Percentiles rank a stretch among this genome's conserved stretches.
Evolutionary conservation across 1,140 invertebrate genomes (phyloP).

Genomic region (Littorina saxatilis): DNA sequence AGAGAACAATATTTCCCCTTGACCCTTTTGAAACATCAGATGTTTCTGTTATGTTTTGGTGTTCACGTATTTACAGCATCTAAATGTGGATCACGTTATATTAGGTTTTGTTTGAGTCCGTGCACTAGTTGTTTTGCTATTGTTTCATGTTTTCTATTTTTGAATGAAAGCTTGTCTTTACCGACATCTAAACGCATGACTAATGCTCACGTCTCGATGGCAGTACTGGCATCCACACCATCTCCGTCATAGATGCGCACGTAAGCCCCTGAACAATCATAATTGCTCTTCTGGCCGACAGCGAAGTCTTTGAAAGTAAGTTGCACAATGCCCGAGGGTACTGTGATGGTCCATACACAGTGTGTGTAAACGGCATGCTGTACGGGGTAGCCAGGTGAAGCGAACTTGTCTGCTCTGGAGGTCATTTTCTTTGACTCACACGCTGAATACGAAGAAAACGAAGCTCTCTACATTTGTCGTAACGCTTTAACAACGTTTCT

Average conservation of each 20-base stretch:
- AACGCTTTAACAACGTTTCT: too few relatives aligned
- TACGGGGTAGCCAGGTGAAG: background rate
- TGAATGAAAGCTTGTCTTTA: too few relatives aligned
- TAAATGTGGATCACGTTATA: too few relatives aligned
- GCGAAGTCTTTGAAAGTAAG: background rate
- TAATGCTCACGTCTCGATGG: background rate
- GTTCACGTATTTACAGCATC: background rate
- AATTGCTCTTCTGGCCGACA: background rate
- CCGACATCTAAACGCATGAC: too few relatives aligned
- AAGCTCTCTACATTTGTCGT: too few relatives aligned
- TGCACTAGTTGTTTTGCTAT: too few relatives aligned
- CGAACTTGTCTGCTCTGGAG: background rate
- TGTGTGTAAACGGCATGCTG: background rate
- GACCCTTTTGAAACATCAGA: too few relatives aligned
- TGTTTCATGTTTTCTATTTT: too few relatives aligned
- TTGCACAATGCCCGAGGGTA: background rate
- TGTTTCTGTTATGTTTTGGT: background rate
- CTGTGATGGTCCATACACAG: background rate
- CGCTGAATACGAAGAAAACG: too few relatives aligned
- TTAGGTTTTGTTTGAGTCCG: too few relatives aligned
- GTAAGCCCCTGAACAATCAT: background rate
- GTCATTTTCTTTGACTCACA: background rate
- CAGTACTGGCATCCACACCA: background rate
- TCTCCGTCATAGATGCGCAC: background rate
- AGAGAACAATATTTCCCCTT: too few relatives aligned